Evolutionary conservation across 2,113 vertebrate species (phyloP), one percentile per base, ranked within the genome.

Genomic region (Tragelaphus strepsiceros): DNA sequence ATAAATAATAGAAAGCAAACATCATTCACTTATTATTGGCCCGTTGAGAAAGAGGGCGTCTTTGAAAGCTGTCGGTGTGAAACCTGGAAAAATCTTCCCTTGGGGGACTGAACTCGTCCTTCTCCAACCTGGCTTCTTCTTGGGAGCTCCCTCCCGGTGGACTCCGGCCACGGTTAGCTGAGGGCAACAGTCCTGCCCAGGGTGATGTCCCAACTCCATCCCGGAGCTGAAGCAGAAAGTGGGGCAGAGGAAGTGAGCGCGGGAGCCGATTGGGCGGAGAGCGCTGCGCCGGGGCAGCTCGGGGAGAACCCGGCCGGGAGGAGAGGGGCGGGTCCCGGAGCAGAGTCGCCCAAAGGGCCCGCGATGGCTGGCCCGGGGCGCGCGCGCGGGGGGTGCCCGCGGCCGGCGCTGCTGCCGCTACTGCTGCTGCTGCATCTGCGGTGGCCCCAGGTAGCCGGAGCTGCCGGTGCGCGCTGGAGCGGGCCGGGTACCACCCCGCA

Each of bases 401-500:
- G 2, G 39, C 22, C 10, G 0, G 39, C 28, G 46, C 56, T 59
- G 24, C 62, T 54, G 19, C 19, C 17, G 54, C 4, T 35, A 43
- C 43, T 43, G 59, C 46, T 67, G 7, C 80, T 82, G 51, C 51
- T 54, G 11, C 32, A 62, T 22, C 49, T 19, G 82, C 56, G 74
- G 13, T 21, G 7, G 77, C 35, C 54, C n/a, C 90, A 7, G 7
- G 30, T 17, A 2, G 43, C 16, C 11, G 32, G 32, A 8, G 30
- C 87, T 6, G 84, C 5, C 1, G 24, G 6, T 28, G 78, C 83
- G 32, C 98, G 86, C 26, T 99, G 99, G 99, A 95, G 91, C 35
- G 98, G 99, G 53, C 61, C 95, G 62, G 99, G 99, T 61, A 99
- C 98, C 84, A 98, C 93, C 6, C 94, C 7, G 46, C 98, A 98